phyloP scores from a whole-genome alignment of 2,113 vertebrate genomes.

The Carettochelys insculpta region DNA sequence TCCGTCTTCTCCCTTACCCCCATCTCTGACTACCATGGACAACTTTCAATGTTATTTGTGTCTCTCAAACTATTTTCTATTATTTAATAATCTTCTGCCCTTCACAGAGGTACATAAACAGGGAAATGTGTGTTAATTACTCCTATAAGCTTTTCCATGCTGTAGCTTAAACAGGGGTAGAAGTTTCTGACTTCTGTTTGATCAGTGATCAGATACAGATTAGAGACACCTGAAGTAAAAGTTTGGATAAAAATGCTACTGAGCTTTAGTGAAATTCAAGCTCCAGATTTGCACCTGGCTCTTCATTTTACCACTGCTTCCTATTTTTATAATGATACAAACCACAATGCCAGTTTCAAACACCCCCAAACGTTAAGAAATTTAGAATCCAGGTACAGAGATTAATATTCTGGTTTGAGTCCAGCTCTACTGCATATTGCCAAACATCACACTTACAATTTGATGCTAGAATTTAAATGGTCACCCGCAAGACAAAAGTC shows the following conservation, averaged over 20 bases:
- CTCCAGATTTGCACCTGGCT: not conserved
- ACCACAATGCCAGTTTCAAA: not conserved
- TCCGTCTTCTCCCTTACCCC: not conserved
- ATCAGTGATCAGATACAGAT: not conserved
- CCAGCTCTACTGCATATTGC: not conserved
- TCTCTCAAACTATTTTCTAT: not conserved
- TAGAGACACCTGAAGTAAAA: not conserved
- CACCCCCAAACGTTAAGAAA: not conserved
- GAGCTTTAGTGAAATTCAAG: not conserved
- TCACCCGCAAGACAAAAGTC: not conserved
- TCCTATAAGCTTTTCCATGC: not conserved
- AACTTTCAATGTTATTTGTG: not conserved
- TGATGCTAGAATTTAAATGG: not conserved
- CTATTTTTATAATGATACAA: not conserved
- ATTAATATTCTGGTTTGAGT: not conserved
- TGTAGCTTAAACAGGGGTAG: not conserved
- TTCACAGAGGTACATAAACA: too few species aligned
- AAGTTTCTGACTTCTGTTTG: not conserved
- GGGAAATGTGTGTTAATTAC: not conserved
- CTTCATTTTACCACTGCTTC: not conserved
- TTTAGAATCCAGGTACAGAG: not conserved
- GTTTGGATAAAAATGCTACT: not conserved
- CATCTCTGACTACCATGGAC: not conserved
- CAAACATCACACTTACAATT: accelerated
- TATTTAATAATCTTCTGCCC: not conserved